phyloP scores from a whole-genome alignment of 2,888 invertebrate species.

The Callyntrura sp. region DNA sequence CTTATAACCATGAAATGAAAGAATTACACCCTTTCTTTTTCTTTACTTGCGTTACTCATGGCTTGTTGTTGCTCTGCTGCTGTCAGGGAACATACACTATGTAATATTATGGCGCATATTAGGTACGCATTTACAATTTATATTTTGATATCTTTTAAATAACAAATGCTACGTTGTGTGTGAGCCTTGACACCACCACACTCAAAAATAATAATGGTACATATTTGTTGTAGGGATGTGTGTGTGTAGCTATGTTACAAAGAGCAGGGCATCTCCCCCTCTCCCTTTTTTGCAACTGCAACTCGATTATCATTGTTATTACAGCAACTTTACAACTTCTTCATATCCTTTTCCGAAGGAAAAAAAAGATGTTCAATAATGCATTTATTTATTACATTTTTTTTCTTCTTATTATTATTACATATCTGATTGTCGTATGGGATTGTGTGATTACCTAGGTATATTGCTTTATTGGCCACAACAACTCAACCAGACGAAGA shows the following conservation, averaged over 20 bases:
- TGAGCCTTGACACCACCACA: too few species aligned
- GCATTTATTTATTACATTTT: neutral
- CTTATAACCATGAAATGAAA: constrained; percentile 51
- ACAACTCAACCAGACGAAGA: neutral
- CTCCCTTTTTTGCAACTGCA: neutral
- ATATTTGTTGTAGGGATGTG: neutral
- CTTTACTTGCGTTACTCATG: neutral
- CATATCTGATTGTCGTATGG: neutral
- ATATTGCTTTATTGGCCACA: neutral
- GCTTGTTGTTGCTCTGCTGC: neutral
- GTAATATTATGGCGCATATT: neutral
- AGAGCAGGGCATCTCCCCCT: neutral
- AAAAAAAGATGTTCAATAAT: constrained; percentile 28
- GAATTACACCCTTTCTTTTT: constrained; percentile 59
- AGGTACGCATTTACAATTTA: neutral
- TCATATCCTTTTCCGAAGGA: neutral
- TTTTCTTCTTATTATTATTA: neutral
- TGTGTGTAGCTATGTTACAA: neutral
- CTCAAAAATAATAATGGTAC: too few species aligned
- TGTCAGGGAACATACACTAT: neutral
- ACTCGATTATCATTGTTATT: neutral
- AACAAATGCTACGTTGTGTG: too few species aligned
- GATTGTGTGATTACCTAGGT: neutral
- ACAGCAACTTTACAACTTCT: neutral
- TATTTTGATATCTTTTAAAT: neutral